Conservation (phyloP, 30 jellyfish, hydroid and myxozoan species). For the Turritopsis rubra region DNA sequence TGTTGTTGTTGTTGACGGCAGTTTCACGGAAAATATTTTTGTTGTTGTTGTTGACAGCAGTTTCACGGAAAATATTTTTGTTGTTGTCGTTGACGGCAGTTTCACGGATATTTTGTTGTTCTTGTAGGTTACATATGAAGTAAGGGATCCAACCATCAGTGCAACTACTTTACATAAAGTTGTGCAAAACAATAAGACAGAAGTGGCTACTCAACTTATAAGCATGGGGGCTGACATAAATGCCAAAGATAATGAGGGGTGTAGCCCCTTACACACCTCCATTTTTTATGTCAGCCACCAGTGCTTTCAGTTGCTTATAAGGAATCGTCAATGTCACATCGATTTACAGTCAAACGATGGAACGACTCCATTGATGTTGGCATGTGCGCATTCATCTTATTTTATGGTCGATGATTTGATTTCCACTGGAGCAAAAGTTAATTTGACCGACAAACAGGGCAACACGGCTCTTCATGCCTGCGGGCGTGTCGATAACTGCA, state of each 20-base stretch:
- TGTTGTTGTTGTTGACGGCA: too few species aligned
- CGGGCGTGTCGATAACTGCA: slow-evolving; percentile 56
- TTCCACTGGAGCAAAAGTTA: slow-evolving; percentile 78
- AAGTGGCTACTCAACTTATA: not conserved
- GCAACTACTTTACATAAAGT: not conserved
- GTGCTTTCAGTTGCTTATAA: slow-evolving; percentile 36
- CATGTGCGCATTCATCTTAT: slow-evolving; percentile 48
- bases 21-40: too few species aligned
- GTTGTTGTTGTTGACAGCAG: too few species aligned
- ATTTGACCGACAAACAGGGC: slow-evolving; percentile 63
- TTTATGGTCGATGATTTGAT: slow-evolving; percentile 72
- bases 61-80: too few species aligned
- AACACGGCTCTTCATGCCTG: slow-evolving; percentile 77
- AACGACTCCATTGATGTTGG: slow-evolving; percentile 81
- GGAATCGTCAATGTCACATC: slow-evolving; percentile 56
- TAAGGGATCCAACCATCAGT: too few species aligned
- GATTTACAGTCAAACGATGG: slow-evolving; percentile 76
- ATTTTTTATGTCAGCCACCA: slow-evolving; percentile 44
- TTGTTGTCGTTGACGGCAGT: too few species aligned
- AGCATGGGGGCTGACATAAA: slow-evolving; percentile 63
- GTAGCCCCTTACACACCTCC: slow-evolving; percentile 71
- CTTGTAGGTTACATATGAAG: not conserved
- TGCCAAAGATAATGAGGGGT: slow-evolving; percentile 70
- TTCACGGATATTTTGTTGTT: too few species aligned
- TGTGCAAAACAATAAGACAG: not conserved